These are phyloP conservation scores for Pseudococcus viburni DNA, from an alignment of 2,888 invertebrate species.

Conservation along the genomic window DNA sequence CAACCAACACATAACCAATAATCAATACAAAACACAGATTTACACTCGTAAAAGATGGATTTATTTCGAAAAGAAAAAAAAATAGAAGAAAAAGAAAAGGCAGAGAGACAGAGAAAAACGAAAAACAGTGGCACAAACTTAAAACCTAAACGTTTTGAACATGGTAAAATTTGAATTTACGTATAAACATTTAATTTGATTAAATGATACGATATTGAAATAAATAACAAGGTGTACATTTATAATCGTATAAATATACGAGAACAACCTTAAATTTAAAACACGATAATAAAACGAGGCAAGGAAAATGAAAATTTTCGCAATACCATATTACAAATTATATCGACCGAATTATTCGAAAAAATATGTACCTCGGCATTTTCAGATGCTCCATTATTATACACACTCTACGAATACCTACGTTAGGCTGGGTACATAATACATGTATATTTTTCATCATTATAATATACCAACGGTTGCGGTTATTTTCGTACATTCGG, in stretches of 20 bases:
- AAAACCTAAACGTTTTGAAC: slow-evolving; percentile 61
- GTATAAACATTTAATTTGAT: slow-evolving; percentile 64
- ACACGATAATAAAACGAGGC: slow-evolving; percentile 34
- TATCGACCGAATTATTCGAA: slow-evolving; percentile 32
- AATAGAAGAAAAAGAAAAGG: slow-evolving; percentile 57
- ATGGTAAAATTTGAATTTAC: slow-evolving; percentile 63
- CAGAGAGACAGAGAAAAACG: slow-evolving; percentile 49
- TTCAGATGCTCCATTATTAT: neutral
- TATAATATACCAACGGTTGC: neutral
- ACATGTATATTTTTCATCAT: neutral
- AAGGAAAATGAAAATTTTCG: slow-evolving; percentile 45
- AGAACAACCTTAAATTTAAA: slow-evolving; percentile 34
- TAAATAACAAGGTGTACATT: slow-evolving; percentile 58
- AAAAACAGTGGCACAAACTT: slow-evolving; percentile 66
- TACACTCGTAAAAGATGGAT: slow-evolving; percentile 52
- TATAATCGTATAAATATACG: slow-evolving; percentile 46
- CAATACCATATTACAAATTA: slow-evolving; percentile 45
- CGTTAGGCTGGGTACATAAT: neutral
- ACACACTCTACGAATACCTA: neutral
- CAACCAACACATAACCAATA: neutral
- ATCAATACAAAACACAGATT: neutral
- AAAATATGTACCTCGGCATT: neutral
- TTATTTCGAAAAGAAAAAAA: slow-evolving; percentile 27
- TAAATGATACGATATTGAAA: slow-evolving; percentile 63
- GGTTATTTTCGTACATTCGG: neutral